Evolutionary conservation across 2,113 vertebrate genomes (phyloP).

Genomic region (Entomyzon cyanotis): DNA sequence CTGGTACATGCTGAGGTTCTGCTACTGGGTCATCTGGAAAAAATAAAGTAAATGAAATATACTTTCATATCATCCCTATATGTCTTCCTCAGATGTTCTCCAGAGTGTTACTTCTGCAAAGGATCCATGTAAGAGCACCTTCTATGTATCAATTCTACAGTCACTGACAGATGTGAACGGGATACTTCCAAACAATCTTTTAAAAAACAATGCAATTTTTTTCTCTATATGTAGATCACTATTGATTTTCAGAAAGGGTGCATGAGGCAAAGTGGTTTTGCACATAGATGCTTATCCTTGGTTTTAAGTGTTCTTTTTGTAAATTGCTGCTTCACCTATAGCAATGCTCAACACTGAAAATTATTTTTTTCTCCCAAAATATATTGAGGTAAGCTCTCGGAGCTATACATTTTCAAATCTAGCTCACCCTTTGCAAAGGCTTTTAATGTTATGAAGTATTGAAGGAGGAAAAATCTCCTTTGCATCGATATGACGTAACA

Average conservation of each 20-base stretch:
- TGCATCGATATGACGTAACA: background rate
- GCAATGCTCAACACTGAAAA: background rate
- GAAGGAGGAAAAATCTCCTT: background rate
- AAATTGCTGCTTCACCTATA: background rate
- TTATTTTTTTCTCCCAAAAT: background rate
- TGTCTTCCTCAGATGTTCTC: slow-evolving; percentile 46
- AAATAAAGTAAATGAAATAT: slow-evolving; percentile 48
- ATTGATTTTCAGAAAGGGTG: background rate
- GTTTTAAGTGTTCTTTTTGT: background rate
- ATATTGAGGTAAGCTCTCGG: background rate
- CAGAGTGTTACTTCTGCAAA: background rate
- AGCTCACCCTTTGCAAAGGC: background rate
- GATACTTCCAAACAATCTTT: background rate
- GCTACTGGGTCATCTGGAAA: slow-evolving; percentile 63
- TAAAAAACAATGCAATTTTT: background rate
- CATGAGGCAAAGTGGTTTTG: background rate
- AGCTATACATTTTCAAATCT: background rate
- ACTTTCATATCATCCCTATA: slow-evolving; percentile 12
- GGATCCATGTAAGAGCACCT: background rate
- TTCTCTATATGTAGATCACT: background rate
- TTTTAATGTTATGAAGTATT: background rate
- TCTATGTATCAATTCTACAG: background rate
- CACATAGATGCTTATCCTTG: background rate
- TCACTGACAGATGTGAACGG: background rate
- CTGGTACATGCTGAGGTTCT: slow-evolving; percentile 62